Percentiles rank a stretch among this genome's conserved stretches.
These are phyloP conservation scores for Bovichtus variegatus DNA, from an alignment of 2,797 vertebrate genomes.

Conservation along the genomic window DNA sequence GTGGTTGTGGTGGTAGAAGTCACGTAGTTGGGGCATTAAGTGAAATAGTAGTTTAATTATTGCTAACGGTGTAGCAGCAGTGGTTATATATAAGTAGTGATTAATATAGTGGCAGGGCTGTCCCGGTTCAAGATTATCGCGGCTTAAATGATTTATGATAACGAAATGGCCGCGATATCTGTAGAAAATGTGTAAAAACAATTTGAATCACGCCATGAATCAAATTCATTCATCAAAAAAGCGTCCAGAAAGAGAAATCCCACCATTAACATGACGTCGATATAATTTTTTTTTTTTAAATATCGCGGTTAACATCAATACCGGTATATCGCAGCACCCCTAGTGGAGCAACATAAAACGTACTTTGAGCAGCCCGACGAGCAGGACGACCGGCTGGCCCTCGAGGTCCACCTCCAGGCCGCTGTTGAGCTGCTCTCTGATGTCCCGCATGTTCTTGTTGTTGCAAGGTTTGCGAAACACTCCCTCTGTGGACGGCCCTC, in stretches of 20 bases:
- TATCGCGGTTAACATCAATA: no score
- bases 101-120: no score
- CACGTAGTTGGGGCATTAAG: neutral
- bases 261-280: no score
- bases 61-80: neutral
- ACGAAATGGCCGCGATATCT: no score
- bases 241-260: no score
- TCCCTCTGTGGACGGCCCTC: slow-evolving; percentile 91
- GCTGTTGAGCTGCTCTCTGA: slow-evolving; percentile 90
- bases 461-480: slow-evolving; percentile 94
- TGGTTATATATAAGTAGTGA: neutral
- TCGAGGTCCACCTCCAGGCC: slow-evolving; percentile 86
- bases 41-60: neutral
- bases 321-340: no score
- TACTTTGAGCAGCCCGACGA: slow-evolving; percentile 94
- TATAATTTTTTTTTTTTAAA: no score
- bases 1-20: neutral
- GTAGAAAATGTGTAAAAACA: no score
- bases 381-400: slow-evolving; percentile 85
- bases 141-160: no score
- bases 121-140: no score
- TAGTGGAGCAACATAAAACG: slow-evolving; percentile 11
- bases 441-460: slow-evolving; percentile 88
- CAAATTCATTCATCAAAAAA: no score
- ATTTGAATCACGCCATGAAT: no score